Evolutionary conservation across 2,888 invertebrate genomes (phyloP).

Genomic region (Mamestra brassicae): DNA sequence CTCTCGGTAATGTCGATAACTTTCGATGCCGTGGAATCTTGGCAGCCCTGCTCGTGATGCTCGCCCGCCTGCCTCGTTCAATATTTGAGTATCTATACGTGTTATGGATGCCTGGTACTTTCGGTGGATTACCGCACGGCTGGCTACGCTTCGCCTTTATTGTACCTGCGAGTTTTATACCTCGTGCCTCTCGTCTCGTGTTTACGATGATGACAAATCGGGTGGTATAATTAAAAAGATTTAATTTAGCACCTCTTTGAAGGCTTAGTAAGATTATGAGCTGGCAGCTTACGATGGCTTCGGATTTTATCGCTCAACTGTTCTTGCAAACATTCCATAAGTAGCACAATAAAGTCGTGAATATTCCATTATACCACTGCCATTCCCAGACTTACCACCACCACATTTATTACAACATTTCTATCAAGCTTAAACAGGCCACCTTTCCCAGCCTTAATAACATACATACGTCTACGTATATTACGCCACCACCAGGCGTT

Average conservation of each 20-base stretch:
- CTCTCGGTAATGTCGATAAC: slow-evolving; percentile 47
- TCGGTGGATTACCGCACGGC: slow-evolving; percentile 77
- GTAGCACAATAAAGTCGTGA: not conserved
- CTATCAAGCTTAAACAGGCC: slow-evolving; percentile 45
- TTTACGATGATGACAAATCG: slow-evolving; percentile 63
- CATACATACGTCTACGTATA: slow-evolving; percentile 47
- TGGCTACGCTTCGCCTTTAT: slow-evolving; percentile 68
- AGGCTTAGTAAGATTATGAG: slow-evolving; percentile 47
- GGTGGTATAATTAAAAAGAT: slow-evolving; percentile 60
- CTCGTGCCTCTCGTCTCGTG: slow-evolving; percentile 45
- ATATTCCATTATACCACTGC: not conserved
- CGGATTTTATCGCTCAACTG: slow-evolving; percentile 15
- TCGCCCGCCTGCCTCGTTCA: slow-evolving; percentile 79
- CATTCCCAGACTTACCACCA: slow-evolving; percentile 5
- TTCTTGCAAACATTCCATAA: not conserved
- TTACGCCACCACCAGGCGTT: slow-evolving; percentile 41
- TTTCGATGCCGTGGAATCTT: slow-evolving; percentile 52
- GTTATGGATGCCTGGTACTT: slow-evolving; percentile 82
- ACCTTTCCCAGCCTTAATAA: slow-evolving; percentile 45
- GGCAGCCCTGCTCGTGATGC: slow-evolving; percentile 72
- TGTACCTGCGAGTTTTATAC: slow-evolving; percentile 62
- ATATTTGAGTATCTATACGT: slow-evolving; percentile 79
- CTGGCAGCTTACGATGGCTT: slow-evolving; percentile 20
- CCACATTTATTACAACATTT: slow-evolving; percentile 39
- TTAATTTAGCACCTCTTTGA: slow-evolving; percentile 55